Evolutionary conservation across 2,888 invertebrate species (phyloP).

Genomic region (Gnatocerus cornutus): DNA sequence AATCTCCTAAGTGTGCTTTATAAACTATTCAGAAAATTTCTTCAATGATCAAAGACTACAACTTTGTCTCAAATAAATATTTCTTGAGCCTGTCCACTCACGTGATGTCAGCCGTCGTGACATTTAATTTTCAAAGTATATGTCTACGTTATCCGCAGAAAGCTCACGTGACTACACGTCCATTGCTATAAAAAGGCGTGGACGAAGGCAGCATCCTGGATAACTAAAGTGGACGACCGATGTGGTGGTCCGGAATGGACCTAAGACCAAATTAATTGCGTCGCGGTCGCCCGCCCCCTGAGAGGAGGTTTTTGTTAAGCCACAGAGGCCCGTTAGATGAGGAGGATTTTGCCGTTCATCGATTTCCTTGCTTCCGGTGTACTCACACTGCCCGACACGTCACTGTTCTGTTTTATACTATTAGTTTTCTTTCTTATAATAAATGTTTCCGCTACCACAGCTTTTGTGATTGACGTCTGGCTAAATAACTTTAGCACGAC

Average conservation of each 20-base stretch:
- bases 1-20: neutral
- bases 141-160: neutral
- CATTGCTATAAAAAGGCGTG: constrained; percentile 35
- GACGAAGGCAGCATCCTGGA: constrained; percentile 30
- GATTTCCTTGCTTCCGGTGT: constrained; percentile 43
- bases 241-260: constrained; percentile 63
- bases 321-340: constrained; percentile 51
- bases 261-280: constrained; percentile 67
- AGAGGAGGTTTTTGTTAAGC: constrained; percentile 51
- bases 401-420: constrained; percentile 15
- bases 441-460: constrained; percentile 9
- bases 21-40: neutral
- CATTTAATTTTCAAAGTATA: too few relatives aligned
- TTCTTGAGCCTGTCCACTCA: too few relatives aligned
- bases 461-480: constrained; percentile 9
- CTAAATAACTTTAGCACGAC: constrained; percentile 9
- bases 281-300: constrained; percentile 49
- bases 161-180: constrained; percentile 29
- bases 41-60: neutral
- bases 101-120: too few relatives aligned
- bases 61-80: neutral
- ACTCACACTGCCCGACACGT: constrained; percentile 27
- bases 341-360: constrained; percentile 48
- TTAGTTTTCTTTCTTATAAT: constrained; percentile 27
- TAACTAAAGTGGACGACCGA: constrained; percentile 47